Base-by-base conservation (phyloP, 2,797 vertebrate species). In the Chelon auratus region DNA sequence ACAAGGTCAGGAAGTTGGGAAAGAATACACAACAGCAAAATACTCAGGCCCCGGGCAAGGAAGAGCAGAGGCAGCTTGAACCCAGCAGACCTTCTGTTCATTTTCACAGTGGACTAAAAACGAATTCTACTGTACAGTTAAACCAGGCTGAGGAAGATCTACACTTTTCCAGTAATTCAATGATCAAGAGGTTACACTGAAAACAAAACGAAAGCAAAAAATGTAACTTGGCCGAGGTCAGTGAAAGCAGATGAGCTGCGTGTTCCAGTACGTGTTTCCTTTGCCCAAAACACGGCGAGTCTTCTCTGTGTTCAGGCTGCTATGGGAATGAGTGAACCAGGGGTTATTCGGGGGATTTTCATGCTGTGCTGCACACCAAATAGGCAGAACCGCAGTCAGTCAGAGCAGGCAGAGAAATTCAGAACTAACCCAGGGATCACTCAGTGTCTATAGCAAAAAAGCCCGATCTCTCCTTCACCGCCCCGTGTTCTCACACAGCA, bases 321-420 rank as follows among this genome's bases (percentile, higher is more conserved):
- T 70, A 81, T 81, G 87, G 87, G 89, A 87, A 85, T 40, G 83
- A 79, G 65, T 47, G 81, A 76, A 84, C 75, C 30, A 36, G 67
- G 72, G 87, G 79, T 87, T 89, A 85, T 89, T 86, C 56, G 54
- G 76, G 77, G 84, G 78, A 84, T 88, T 90, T 89, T 90, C 87
- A 90, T 86, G 88, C 89, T 76, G 84, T 71, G 84, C 90, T 92
- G 90, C 89, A 88, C 89, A 86, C 87, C 88, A 90, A 92, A 87
- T 76, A 88, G 87, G 87, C 90, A 87, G 85, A 90, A 86, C 86
- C 63, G 53, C 82, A 92, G 80, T 83, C 84, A 84, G 84, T 83
- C 81, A 76, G 71, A 90, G 83, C 81, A 71, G 88, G 76, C 82
- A 75, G 84, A 81, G 81, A 80, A 84, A 86, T 73, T 87, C 83